phyloP scores from a whole-genome alignment of 2,797 vertebrate species.

The Sphenodon punctatus region DNA sequence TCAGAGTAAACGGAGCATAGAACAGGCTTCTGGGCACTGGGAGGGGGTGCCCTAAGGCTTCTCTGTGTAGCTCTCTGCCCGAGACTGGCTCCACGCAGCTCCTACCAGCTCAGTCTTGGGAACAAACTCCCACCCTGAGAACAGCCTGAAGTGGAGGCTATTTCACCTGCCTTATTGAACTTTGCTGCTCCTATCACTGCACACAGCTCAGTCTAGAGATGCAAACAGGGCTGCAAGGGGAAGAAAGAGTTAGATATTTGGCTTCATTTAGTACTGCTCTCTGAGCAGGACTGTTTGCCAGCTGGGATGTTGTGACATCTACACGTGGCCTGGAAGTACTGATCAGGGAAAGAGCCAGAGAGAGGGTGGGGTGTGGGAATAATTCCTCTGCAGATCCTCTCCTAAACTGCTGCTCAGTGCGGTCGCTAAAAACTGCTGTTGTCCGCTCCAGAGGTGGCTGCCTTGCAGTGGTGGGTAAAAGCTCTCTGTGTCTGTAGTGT shows the following conservation, averaged over 20 bases:
- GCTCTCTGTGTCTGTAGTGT: background rate
- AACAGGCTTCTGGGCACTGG: background rate
- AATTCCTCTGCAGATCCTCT: background rate
- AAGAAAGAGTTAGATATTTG: too few species aligned
- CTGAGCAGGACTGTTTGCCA: too few species aligned
- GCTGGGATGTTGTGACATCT: too few species aligned
- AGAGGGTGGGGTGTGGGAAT: background rate
- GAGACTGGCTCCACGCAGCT: background rate
- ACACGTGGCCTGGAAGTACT: too few species aligned
- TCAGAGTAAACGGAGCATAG: background rate
- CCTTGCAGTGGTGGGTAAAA: rapidly evolving
- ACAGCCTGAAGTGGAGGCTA: too few species aligned
- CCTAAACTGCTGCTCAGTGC: too few species aligned
- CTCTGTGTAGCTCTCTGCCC: background rate
- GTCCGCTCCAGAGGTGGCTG: background rate
- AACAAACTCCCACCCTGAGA: background rate
- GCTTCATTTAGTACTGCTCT: too few species aligned
- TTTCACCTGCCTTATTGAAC: too few species aligned
- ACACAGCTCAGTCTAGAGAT: too few species aligned
- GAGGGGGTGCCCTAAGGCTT: background rate
- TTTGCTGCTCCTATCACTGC: background rate
- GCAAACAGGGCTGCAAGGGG: too few species aligned
- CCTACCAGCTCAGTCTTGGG: background rate
- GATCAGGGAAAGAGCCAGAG: too few species aligned
- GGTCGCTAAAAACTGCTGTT: background rate